Conservation (phyloP, 2,888 invertebrate species). For the Agrilus cyanescens region DNA sequence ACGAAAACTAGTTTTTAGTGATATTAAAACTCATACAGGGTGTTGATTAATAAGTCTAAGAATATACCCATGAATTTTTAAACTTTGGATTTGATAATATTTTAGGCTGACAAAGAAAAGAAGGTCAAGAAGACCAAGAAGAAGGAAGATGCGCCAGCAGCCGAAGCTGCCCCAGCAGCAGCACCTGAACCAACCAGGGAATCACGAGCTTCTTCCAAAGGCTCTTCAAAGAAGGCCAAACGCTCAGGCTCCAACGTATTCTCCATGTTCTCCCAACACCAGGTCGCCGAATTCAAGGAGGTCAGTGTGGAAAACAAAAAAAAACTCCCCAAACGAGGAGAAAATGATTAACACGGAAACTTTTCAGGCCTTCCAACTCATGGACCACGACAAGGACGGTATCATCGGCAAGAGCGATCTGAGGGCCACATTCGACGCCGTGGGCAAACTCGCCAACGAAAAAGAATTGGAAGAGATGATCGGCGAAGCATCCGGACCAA, state of each 20-base stretch:
- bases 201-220: conserved; percentile 67
- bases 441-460: conserved; percentile 80
- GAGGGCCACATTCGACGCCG: conserved; percentile 82
- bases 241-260: conserved; percentile 91
- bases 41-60: too few relatives aligned
- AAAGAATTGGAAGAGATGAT: conserved; percentile 88
- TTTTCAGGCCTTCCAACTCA: conserved; percentile 78
- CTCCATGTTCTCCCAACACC: conserved; percentile 93
- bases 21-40: too few relatives aligned
- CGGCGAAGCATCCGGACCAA: conserved; percentile 76
- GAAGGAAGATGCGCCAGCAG: conserved; percentile 55
- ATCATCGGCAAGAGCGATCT: conserved; percentile 72
- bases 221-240: conserved; percentile 72
- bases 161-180: conserved; percentile 53
- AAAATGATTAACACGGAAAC: not conserved
- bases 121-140: conserved; percentile 83
- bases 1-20: too few relatives aligned
- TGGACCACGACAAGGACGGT: conserved; percentile 87
- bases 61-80: too few relatives aligned
- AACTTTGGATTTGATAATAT: not conserved
- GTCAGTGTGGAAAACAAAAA: conserved; percentile 4
- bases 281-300: conserved; percentile 94
- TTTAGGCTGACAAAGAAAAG: conserved; percentile 86
- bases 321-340: not conserved
- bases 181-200: conserved; percentile 57